Base-by-base conservation (phyloP, 2,113 vertebrate species). In the Phylloscopus whistleri region DNA sequence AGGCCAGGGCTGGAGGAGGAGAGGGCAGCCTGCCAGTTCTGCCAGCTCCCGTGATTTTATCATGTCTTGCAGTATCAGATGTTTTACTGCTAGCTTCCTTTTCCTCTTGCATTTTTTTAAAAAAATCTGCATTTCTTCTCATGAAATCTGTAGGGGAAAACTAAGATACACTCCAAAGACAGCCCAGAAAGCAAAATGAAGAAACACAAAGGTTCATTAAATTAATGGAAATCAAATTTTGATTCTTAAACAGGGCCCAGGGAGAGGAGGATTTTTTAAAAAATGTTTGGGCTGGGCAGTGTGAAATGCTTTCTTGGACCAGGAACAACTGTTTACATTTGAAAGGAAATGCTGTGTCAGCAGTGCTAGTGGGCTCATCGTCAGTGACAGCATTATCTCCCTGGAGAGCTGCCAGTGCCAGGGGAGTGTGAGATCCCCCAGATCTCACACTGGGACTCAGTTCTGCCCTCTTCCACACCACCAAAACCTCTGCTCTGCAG, bases 311-410 rank as follows among this genome's bases (percentile, higher is more conserved):
- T 86, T 75, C 76, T 31, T 75, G 90, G 85, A 31, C 33, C 48
- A 27, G 4, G 76, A 68, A 31, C 24, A 39, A 63, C 23, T 80
- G 89, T 80, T 95, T 94, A 74, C 68, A 75, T 90, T 81, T 90
- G 90, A 94, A 95, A 93, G 70, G 87, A 26, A 74, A 10, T 4
- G 82, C 96, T 67, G 90, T 63, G 72, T 91, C 93, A 97, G 95
- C 95, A 73, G 58, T 33, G 44, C 74, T 9, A 7, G 35, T 2
- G 64, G 86, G 91, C 92, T 94, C 93, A 86, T 91, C 39, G 0
- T 85, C 94, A 59, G 78, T n/a, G 76, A 23, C 92, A 94, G 82
- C 82, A 43, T 76, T 55, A 81, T 88, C 82, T 90, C 53, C 62
- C 43, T 58, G 82, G 43, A 90, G 66, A 75, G 66, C 66, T 75